A percentile compares a stretch with the other conserved stretches of the same genome.
These are phyloP conservation scores for Drosophila kepulauana DNA, from an alignment of 1,140 invertebrate genomes.

Conservation along the genomic window DNA sequence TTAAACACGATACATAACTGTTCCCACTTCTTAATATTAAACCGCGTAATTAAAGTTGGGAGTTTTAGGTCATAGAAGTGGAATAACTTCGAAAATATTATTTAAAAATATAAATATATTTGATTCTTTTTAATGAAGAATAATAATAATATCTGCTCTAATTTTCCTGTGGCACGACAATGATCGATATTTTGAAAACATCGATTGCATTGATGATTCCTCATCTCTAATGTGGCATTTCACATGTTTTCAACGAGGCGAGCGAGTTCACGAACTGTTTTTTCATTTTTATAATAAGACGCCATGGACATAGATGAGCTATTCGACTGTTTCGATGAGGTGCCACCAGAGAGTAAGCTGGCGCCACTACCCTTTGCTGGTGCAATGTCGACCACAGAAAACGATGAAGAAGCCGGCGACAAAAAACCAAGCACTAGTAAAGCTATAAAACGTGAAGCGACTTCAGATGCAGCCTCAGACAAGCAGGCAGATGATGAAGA, in stretches of 20 bases:
- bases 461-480: not conserved
- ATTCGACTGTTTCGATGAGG: conserved; percentile 77
- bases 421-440: conserved; percentile 30
- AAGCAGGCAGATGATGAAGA: not conserved
- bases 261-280: not conserved
- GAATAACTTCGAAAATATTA: too few species aligned
- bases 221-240: not conserved
- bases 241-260: conserved; percentile 39
- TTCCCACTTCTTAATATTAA: too few species aligned
- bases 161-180: too few species aligned
- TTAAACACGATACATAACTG: too few species aligned
- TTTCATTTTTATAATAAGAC: not conserved
- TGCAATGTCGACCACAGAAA: conserved; percentile 9
- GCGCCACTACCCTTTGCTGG: conserved; percentile 3
- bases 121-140: too few species aligned
- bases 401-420: not conserved
- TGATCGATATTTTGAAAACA: too few species aligned
- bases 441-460: conserved; percentile 41
- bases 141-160: too few species aligned
- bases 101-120: too few species aligned
- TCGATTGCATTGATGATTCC: too few species aligned
- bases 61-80: too few species aligned
- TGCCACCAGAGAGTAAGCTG: conserved; percentile 37
- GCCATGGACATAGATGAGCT: conserved; percentile 82
- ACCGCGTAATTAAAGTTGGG: too few species aligned